Evolutionary conservation across 1,140 invertebrate species (phyloP).

Genomic region (Vollenhovia emeryi): DNA sequence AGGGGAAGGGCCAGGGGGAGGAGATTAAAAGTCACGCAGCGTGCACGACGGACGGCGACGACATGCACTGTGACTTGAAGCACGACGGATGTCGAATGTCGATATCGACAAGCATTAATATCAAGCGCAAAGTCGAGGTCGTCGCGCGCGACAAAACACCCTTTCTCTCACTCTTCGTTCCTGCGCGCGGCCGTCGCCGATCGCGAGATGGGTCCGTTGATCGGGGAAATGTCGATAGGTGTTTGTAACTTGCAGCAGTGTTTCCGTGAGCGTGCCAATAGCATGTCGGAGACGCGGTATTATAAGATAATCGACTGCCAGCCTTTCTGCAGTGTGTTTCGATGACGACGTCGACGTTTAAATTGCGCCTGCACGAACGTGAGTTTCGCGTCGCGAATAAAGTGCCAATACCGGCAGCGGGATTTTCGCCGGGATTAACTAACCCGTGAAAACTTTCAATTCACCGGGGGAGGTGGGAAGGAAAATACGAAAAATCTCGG

Average conservation of each 20-base stretch:
- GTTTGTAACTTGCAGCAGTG: slow-evolving; percentile 42
- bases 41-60: slow-evolving; percentile 24
- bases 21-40: slow-evolving; percentile 55
- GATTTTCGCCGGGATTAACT: slow-evolving; percentile 14
- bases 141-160: slow-evolving; percentile 56
- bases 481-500: neutral
- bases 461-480: too few species aligned
- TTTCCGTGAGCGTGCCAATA: slow-evolving; percentile 53
- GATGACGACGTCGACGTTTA: slow-evolving; percentile 25
- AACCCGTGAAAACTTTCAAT: slow-evolving; percentile 19
- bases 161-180: slow-evolving; percentile 41
- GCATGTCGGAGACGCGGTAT: slow-evolving; percentile 42
- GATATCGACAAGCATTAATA: slow-evolving; percentile 57
- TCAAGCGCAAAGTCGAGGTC: slow-evolving; percentile 55
- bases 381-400: slow-evolving; percentile 8
- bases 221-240: slow-evolving; percentile 48
- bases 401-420: neutral
- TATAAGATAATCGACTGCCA: slow-evolving; percentile 59
- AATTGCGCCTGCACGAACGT: slow-evolving; percentile 25
- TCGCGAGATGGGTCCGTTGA: slow-evolving; percentile 49
- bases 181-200: neutral
- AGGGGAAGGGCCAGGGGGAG: neutral
- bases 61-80: slow-evolving; percentile 26
- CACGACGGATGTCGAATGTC: slow-evolving; percentile 47
- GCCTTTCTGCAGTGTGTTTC: slow-evolving; percentile 33